Base-by-base conservation (phyloP, 2,113 vertebrate species). In the Bagarius yarrelli region DNA sequence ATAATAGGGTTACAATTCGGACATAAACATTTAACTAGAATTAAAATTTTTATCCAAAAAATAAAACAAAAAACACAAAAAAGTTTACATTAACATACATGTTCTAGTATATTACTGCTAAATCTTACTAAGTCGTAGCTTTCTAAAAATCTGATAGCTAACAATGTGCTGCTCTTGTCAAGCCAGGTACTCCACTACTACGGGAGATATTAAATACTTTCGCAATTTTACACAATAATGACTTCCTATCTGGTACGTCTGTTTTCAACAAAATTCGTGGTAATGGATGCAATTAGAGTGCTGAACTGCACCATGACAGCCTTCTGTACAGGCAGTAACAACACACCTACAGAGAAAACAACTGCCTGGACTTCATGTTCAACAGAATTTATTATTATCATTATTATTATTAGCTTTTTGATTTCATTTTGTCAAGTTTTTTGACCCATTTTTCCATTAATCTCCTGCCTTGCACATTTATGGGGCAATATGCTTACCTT, bases 311-410 rank as follows among this genome's bases (percentile, higher is more conserved):
- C 60, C 72, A 57, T 52, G 53, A n/a, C 40, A 55, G 57, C 27
- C 80, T 76, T 72, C 61, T 59, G 60, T 81, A n/a, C n/a, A n/a
- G n/a, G 80, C 71, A 44, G 55, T 27, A 53, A n/a, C 59, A 55
- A 81, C 57, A 76, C 74, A 55, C 66, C 50, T 67, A 69, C 36
- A 32, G 50, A 63, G 36, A 69, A 79, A 55, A 57, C 13, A 52
- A 59, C 72, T 67, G 72, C 16, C 36, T 34, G 19, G 12, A 25
- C 55, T 56, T 34, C 72, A 25, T 40, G 23, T 21, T 53, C n/a
- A 66, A 23, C 50, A 47, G 50, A 6, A 23, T 12, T 25, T 56
- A 34, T 30, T 52, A 32, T 27, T 19, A n/a, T n/a, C n/a, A n/a
- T n/a, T n/a, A n/a, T n/a, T n/a, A n/a, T n/a, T n/a, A n/a, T n/a